Percentiles rank a stretch among this genome's conserved stretches.
phyloP scores from a whole-genome alignment of 2,113 vertebrate species.

The Platichthys stellatus region DNA sequence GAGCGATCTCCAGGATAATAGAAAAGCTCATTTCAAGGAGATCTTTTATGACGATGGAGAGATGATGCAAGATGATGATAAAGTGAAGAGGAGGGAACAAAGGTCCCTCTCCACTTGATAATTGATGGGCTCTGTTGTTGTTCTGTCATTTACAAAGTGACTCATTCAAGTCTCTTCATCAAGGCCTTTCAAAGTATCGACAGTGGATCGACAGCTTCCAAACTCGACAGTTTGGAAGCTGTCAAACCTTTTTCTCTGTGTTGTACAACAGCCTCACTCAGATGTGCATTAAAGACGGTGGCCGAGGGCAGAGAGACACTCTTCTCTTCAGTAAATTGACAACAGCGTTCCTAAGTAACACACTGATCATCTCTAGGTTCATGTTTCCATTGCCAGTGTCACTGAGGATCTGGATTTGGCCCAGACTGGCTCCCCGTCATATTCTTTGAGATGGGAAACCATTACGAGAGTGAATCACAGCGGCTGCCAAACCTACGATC shows the following conservation, averaged over 20 bases:
- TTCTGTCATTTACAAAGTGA: slow-evolving; percentile 49
- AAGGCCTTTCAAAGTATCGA: neutral
- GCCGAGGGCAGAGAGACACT: neutral
- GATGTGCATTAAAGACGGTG: neutral
- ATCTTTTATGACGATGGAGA: neutral
- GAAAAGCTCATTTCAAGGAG: neutral
- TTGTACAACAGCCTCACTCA: neutral
- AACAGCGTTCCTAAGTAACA: slow-evolving; percentile 32
- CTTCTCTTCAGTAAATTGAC: slow-evolving; percentile 13
- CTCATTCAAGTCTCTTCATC: slow-evolving; percentile 43
- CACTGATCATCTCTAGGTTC: neutral
- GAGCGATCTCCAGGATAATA: neutral
- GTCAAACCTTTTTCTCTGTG: neutral
- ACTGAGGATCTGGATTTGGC: neutral
- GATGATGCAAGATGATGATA: neutral
- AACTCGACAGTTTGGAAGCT: slow-evolving; percentile 5
- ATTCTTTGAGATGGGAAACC: slow-evolving; percentile 18
- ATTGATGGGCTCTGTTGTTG: slow-evolving; percentile 50
- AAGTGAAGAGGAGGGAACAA: slow-evolving; percentile 8
- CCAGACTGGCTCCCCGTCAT: slow-evolving; percentile 7
- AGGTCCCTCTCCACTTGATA: slow-evolving; percentile 18
- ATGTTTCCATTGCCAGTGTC: slow-evolving; percentile 3
- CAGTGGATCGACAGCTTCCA: too few species aligned
- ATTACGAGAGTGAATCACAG: slow-evolving; percentile 2
- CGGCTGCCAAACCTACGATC: neutral